Evolutionary conservation across 2,113 vertebrate genomes (phyloP), one percentile per base, ranked within the genome.

Genomic region (Gracilinanus agilis): DNA sequence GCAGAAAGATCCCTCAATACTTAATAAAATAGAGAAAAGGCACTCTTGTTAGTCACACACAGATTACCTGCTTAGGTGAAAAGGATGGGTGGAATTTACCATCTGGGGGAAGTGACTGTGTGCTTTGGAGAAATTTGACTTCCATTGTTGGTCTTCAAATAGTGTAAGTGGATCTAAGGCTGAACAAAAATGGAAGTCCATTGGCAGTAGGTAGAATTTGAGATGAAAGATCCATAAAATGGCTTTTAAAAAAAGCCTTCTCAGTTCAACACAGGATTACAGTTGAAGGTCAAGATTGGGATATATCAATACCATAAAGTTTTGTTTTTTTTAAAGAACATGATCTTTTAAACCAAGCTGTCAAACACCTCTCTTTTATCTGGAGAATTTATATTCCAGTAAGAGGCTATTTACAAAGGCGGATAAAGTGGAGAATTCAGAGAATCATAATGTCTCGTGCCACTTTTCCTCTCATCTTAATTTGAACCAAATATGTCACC

Each of bases 351-450:
- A 55, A 93, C 49, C 54, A 58, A 54, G n/a, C 88, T 55, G 53
- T 27, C 29, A 75, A 44, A 61, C 8, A 88, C 10, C 44, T 89
- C 3, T 40, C 1, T 89, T 91, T 95, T 90, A 91, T 49, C 24
- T 19, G 19, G 88, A 44, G 13, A 55, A 61, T 53, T 91, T 49
- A 0, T 88, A 53, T 88, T 0, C 0, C 56, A 11, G 23, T 0
- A 0, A 53, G 89, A 96, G 92, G 44, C 75, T 88, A 93, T 96
- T 95, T 90, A 53, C 95, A 0, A 29, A 24, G 49, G 88, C 89
- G 93, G 96, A 95, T 95, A 96, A 97, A 96, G 24, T 16, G 95
- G 19, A 90, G 21, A 8, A 83, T 83, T 83, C n/a, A 83, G 16
- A 83, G 34, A 1, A 83, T 40, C n/a, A 8, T 83, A 40, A 83